Percentiles rank a stretch among this genome's conserved stretches.
Evolutionary conservation across 2,113 vertebrate genomes (phyloP).

Genomic region (Paradisaea rubra): DNA sequence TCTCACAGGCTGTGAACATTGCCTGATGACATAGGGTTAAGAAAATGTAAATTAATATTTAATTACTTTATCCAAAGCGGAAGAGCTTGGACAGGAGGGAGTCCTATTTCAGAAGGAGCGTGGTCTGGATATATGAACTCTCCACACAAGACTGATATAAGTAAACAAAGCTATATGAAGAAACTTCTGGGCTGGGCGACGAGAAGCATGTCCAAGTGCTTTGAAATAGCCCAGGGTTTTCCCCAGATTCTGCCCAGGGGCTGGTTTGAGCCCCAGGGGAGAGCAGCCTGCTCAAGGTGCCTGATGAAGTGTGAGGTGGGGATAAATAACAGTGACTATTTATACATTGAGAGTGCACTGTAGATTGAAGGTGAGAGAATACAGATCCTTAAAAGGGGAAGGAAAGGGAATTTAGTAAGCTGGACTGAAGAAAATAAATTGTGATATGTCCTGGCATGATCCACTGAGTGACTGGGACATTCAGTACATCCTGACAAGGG

Average conservation of each 20-base stretch:
- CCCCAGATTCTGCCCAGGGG: not conserved
- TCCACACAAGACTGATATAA: not conserved
- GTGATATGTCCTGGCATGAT: not conserved
- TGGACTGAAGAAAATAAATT: not conserved
- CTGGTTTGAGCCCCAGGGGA: not conserved
- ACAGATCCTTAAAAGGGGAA: not conserved
- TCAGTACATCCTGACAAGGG: accelerated
- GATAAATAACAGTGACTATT: not conserved
- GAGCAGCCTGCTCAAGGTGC: not conserved
- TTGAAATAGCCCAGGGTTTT: not conserved
- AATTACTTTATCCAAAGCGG: not conserved
- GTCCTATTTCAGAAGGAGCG: not conserved
- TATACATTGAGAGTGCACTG: not conserved
- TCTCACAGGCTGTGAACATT: not conserved
- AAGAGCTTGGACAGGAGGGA: not conserved
- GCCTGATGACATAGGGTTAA: not conserved
- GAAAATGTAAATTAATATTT: not conserved
- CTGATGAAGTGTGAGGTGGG: not conserved
- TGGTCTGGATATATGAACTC: not conserved
- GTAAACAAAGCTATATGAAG: not conserved
- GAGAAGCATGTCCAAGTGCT: not conserved
- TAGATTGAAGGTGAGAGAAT: not conserved
- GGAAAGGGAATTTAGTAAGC: not conserved
- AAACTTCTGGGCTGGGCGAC: not conserved
- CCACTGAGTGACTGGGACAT: accelerated